Conservation (phyloP, 1,140 invertebrate genomes). For the Drosophila carrolli region DNA sequence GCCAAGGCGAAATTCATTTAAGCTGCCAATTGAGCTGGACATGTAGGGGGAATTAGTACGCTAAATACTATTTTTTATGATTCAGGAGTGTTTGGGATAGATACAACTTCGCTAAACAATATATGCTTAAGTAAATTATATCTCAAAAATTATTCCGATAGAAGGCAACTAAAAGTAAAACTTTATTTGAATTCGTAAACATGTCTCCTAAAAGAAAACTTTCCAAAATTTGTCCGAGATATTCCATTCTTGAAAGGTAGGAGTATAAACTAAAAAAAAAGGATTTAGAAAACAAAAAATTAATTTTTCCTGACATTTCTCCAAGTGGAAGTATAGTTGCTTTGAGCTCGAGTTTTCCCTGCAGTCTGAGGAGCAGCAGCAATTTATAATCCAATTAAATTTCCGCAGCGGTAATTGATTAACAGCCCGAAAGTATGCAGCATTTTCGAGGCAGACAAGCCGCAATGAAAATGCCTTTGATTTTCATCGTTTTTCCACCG, state of each 20-base stretch:
- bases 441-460: constrained; percentile 5
- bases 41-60: constrained; percentile 10
- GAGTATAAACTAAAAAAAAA: background rate
- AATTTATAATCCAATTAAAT: constrained; percentile 14
- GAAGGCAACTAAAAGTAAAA: no score
- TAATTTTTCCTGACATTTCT: background rate
- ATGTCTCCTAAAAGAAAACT: no score
- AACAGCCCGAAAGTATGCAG: constrained; percentile 47
- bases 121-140: no score
- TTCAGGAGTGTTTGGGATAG: background rate
- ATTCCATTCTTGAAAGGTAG: no score
- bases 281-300: no score
- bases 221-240: no score
- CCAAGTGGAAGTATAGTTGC: background rate
- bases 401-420: constrained; percentile 9
- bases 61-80: constrained; percentile 27
- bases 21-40: constrained; percentile 32
- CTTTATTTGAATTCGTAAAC: no score
- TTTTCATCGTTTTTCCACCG: constrained; percentile 14
- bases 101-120: no score
- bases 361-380: background rate
- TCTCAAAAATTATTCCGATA: no score
- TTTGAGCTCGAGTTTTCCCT: background rate
- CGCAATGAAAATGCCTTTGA: background rate
- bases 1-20: constrained; percentile 59